Percentiles rank a stretch among this genome's conserved stretches.
Evolutionary conservation across 2,888 invertebrate species (phyloP).

Genomic region (Anaspis maculata): DNA sequence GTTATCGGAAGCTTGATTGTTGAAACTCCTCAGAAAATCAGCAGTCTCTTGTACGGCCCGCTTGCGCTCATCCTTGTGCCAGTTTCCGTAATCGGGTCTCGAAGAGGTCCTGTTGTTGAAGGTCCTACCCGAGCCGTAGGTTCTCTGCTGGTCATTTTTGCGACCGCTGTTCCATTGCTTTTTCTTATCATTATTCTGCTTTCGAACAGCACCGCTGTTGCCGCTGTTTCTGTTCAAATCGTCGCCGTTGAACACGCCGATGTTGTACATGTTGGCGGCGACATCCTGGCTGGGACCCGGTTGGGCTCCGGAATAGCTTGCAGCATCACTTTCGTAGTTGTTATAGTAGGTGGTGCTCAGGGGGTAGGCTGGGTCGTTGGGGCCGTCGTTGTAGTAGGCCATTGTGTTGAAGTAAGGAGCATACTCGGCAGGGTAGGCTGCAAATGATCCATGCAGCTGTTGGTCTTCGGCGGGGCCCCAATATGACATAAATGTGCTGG

Average conservation of each 20-base stretch:
- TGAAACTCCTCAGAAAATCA: too few relatives aligned
- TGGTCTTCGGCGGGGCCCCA: background rate
- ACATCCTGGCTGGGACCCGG: background rate
- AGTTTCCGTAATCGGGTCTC: too few relatives aligned
- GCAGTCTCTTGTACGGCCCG: background rate
- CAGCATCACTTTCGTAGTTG: background rate
- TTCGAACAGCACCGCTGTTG: background rate
- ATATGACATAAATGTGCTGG: background rate
- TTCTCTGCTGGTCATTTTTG: background rate
- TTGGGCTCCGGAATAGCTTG: background rate
- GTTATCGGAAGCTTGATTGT: too few relatives aligned
- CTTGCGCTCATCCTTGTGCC: background rate
- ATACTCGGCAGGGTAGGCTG: too few relatives aligned
- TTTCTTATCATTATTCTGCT: background rate
- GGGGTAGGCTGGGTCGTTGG: too few relatives aligned
- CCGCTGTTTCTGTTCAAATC: background rate
- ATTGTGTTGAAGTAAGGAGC: background rate
- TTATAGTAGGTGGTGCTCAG: too few relatives aligned
- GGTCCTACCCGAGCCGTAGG: background rate
- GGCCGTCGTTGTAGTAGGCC: too few relatives aligned
- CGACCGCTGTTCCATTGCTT: background rate
- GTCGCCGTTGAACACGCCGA: background rate
- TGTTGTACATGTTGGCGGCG: too few relatives aligned
- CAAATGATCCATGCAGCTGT: slow-evolving; percentile 1
- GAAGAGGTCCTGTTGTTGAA: background rate